Evolutionary conservation across 2,888 invertebrate species (phyloP), one percentile per base, ranked within the genome.

Genomic region (Limnephilus rhombicus): DNA sequence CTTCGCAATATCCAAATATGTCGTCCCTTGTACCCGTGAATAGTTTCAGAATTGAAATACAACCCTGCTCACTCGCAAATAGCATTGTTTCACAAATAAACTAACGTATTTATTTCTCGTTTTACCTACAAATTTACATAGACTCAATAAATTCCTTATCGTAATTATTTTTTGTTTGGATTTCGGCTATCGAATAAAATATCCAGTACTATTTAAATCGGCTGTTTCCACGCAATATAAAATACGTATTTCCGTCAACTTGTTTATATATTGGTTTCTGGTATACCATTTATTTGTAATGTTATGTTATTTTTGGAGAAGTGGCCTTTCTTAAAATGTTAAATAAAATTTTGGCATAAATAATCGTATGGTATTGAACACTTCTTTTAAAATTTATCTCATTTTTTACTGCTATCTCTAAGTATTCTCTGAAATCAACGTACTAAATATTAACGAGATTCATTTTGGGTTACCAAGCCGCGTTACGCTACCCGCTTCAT

Each of bases 181-280:
- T 68, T 68, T 68, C 18, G 24, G 24, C 68, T 68, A 7, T 68
- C 68, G 68, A 68, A 68, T 68, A 68, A 68, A 68, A 68, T 68
- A 68, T n/a, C 68, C 68, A 24, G 9, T 68, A 68, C 68, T 24
- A 7, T 68, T 68, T 68, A 18, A 82, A 82, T 82, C 13, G 82
- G 13, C 15, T 34, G 15, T 15, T 82, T 82, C 31, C 82, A 82
- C 82, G 82, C 82, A 13, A 34, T 82, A 5, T 9, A 82, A 82
- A 82, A 13, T 82, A 82, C 34, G 82, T 82, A 82, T 82, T 82
- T 82, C 34, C 82, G 82, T 34, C 82, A 82, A 82, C 34, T 82
- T 82, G 82, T 82, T 15, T 82, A 34, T 82, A 31, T 82, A 82
- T 82, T 31, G 34, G 82, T 31, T 31, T 34, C 82, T 82, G 2